A percentile compares a stretch with the other conserved stretches of the same genome.
phyloP scores from a whole-genome alignment of 2,888 invertebrate genomes.

The Andrena flavipes region DNA sequence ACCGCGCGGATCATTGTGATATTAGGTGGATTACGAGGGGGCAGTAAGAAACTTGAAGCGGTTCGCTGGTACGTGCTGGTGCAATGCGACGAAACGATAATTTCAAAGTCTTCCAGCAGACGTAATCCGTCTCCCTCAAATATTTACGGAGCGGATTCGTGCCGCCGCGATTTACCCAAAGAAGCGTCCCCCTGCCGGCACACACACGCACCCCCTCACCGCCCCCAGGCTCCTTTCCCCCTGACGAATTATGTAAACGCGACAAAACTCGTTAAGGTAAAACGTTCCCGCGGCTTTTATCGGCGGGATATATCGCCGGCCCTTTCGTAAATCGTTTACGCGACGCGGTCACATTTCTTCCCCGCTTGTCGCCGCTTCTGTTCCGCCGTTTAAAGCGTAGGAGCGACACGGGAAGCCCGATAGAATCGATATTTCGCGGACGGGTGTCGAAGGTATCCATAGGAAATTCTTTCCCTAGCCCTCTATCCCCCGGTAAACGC shows the following conservation, averaged over 20 bases:
- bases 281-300: not conserved
- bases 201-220: not conserved
- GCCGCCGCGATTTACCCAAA: constrained; percentile 21
- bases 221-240: rapidly evolving
- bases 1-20: not conserved
- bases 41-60: constrained; percentile 31
- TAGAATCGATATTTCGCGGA: constrained; percentile 49
- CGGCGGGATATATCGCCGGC: not conserved
- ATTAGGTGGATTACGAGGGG: constrained; percentile 10
- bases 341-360: not conserved
- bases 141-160: constrained; percentile 48
- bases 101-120: constrained; percentile 29
- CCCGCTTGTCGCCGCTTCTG: constrained; percentile 19
- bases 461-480: constrained; percentile 53
- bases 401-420: constrained; percentile 17
- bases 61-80: constrained; percentile 48
- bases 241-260: constrained; percentile 26
- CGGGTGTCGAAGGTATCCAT: constrained; percentile 45
- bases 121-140: constrained; percentile 49
- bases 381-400: constrained; percentile 13
- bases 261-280: constrained; percentile 35
- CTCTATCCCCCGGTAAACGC: constrained; percentile 28
- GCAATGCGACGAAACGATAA: constrained; percentile 58
- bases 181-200: not conserved
- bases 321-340: constrained; percentile 39